phyloP scores from a whole-genome alignment of 2,113 vertebrate species.

The Leptosomus discolor region DNA sequence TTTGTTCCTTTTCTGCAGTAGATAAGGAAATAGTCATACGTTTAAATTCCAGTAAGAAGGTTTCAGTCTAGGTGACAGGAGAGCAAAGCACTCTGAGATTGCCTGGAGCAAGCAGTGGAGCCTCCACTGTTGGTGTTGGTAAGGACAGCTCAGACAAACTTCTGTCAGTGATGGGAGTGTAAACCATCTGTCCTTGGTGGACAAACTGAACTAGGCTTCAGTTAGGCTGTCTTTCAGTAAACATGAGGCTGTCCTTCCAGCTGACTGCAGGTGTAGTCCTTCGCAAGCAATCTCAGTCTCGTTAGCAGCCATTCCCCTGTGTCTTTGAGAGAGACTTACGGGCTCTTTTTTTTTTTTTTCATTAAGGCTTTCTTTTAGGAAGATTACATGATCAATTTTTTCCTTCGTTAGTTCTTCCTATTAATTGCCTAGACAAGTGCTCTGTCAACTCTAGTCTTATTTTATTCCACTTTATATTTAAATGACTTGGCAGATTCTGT shows the following conservation, averaged over 20 bases:
- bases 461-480: not conserved
- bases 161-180: not conserved
- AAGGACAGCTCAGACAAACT: not conserved
- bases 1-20: not conserved
- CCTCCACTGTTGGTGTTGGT: accelerated
- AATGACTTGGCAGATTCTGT: not conserved
- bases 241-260: not conserved
- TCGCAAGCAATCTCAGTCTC: not conserved
- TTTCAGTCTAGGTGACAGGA: not conserved
- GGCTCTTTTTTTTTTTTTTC: not conserved
- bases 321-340: not conserved
- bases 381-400: not conserved
- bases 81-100: not conserved
- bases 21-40: not conserved
- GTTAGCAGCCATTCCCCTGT: not conserved
- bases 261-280: not conserved
- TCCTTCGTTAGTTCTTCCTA: not conserved
- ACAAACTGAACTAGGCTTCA: not conserved
- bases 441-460: not conserved
- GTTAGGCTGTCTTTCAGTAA: not conserved
- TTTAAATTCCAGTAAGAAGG: not conserved
- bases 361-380: not conserved
- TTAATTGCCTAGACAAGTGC: not conserved
- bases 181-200: not conserved
- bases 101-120: not conserved